Evolutionary conservation across 2,888 invertebrate genomes (phyloP).

Genomic region (Carterocephalus palaemon): DNA sequence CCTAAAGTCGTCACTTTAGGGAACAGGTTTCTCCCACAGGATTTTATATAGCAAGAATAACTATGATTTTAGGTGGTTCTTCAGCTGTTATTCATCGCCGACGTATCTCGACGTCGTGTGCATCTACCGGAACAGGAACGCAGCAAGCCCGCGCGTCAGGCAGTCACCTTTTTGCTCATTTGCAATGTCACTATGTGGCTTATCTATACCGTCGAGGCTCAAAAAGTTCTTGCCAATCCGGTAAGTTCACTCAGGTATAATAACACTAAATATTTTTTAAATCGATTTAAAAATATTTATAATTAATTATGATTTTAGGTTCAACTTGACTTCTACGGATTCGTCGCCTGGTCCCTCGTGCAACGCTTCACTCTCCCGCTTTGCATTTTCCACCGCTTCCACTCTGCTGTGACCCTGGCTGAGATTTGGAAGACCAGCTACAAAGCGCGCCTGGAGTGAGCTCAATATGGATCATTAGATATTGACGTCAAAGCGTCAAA

Average conservation of each 20-base stretch:
- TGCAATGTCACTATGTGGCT: conserved; percentile 98
- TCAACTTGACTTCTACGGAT: conserved; percentile 95
- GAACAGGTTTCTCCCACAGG: no score
- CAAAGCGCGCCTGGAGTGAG: conserved; percentile 92
- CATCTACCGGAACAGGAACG: conserved; percentile 95
- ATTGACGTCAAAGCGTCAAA: conserved; percentile 41
- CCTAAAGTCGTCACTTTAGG: neutral
- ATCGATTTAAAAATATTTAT: neutral
- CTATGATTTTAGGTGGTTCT: conserved; percentile 84
- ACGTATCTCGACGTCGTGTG: conserved; percentile 94
- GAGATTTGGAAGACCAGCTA: conserved; percentile 98
- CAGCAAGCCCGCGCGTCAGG: conserved; percentile 96
- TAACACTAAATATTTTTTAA: neutral
- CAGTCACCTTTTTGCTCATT: conserved; percentile 96
- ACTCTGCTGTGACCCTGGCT: conserved; percentile 95
- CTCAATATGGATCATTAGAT: conserved; percentile 35
- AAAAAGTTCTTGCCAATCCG: conserved; percentile 95
- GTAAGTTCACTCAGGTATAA: conserved; percentile 56
- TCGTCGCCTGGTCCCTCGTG: conserved; percentile 94
- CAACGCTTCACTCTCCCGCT: conserved; percentile 95
- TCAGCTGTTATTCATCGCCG: conserved; percentile 95
- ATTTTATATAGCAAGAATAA: no score
- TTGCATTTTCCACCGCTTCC: conserved; percentile 97
- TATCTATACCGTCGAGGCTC: conserved; percentile 96
- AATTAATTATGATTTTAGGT: conserved; percentile 61